Evolutionary conservation across 2,888 invertebrate genomes (phyloP).

Genomic region (Buathra laborator): DNA sequence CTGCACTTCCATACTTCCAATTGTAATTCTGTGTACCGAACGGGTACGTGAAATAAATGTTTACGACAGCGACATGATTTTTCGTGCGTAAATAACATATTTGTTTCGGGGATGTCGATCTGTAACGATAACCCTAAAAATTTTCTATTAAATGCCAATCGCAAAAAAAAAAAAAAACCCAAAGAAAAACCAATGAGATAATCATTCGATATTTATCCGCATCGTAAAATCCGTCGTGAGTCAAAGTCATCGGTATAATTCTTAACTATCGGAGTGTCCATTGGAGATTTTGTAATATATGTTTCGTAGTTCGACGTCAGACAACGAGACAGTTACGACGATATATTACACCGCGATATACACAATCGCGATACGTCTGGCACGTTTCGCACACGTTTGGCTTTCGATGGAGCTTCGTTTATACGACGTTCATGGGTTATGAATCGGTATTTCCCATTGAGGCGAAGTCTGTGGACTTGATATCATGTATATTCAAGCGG

Average conservation of each 20-base stretch:
- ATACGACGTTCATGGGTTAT: constrained; percentile 59
- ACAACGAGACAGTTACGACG: constrained; percentile 18
- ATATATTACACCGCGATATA: constrained; percentile 23
- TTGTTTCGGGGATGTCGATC: too few species aligned
- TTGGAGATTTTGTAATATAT: background rate
- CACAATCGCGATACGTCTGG: constrained; percentile 10
- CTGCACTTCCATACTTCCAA: background rate
- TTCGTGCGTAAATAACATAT: too few species aligned
- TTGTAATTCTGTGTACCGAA: background rate
- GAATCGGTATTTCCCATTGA: constrained; percentile 60
- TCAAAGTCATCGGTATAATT: background rate
- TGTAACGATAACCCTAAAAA: too few species aligned
- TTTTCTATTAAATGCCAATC: background rate
- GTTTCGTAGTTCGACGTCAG: background rate
- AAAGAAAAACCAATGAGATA: too few species aligned
- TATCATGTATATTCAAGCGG: constrained; percentile 48
- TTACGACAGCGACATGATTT: too few species aligned
- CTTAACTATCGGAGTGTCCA: background rate
- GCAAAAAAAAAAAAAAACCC: too few species aligned
- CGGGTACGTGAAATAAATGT: background rate
- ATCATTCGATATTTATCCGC: background rate
- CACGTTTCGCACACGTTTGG: constrained; percentile 29
- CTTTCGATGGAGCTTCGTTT: constrained; percentile 27
- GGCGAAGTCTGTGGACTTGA: constrained; percentile 33
- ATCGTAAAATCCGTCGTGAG: background rate